phyloP scores from a whole-genome alignment of 2,888 invertebrate species.

The Elysia crispata region DNA sequence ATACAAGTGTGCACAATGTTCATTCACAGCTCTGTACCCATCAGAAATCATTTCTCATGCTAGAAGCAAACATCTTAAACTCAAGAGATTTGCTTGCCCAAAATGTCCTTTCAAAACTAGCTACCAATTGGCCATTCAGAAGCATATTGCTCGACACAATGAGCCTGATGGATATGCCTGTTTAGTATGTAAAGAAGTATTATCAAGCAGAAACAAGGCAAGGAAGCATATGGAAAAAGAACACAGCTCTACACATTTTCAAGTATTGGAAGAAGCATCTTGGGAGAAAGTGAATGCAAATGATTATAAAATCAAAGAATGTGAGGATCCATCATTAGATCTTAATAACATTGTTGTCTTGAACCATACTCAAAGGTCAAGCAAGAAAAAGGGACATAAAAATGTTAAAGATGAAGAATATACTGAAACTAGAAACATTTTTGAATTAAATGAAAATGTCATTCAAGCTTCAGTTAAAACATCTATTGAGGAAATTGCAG shows the following conservation, averaged over 20 bases:
- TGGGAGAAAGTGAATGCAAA: constrained; percentile 39
- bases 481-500: too few relatives aligned
- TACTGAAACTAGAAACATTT: too few relatives aligned
- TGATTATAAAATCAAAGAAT: constrained; percentile 37
- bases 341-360: too few relatives aligned
- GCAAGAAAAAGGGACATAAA: too few relatives aligned
- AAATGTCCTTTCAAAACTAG: constrained; percentile 44
- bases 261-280: constrained; percentile 29
- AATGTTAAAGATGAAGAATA: too few relatives aligned
- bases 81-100: constrained; percentile 41
- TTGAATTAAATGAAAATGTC: too few relatives aligned
- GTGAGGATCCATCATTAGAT: constrained; percentile 5
- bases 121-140: constrained; percentile 41
- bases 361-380: too few relatives aligned
- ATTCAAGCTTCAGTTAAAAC: too few relatives aligned
- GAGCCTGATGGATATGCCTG: constrained; percentile 27
- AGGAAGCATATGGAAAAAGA: constrained; percentile 39
- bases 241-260: constrained; percentile 34
- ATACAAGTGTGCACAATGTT: constrained; percentile 45
- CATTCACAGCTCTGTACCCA: constrained; percentile 37
- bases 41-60: constrained; percentile 42
- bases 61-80: constrained; percentile 39
- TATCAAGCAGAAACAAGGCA: constrained; percentile 36
- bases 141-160: constrained; percentile 38
- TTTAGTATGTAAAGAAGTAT: constrained; percentile 37